Evolutionary conservation across 2,113 vertebrate genomes (phyloP).

Genomic region (Callipepla squamata): DNA sequence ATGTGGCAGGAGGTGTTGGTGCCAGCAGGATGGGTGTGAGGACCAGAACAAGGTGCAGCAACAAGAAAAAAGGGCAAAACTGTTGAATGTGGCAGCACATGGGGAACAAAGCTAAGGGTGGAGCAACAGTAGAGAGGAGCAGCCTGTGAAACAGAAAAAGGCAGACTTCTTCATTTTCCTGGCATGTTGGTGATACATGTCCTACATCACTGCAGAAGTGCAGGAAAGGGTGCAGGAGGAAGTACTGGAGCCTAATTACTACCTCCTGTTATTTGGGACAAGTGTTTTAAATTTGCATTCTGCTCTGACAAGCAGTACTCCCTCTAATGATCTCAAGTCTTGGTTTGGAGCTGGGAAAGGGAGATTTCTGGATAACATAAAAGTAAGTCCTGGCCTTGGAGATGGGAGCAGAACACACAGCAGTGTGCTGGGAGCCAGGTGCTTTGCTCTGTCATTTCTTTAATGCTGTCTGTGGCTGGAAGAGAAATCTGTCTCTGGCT

Average conservation of each 20-base stretch:
- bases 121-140: background rate
- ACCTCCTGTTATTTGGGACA: constrained; percentile 60
- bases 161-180: background rate
- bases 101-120: background rate
- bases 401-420: background rate
- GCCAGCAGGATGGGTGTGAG: background rate
- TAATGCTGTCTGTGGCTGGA: background rate
- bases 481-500: background rate
- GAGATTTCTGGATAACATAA: background rate
- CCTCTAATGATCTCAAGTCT: constrained; percentile 26
- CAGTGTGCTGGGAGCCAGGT: rapidly evolving
- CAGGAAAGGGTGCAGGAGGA: constrained; percentile 20
- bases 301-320: constrained; percentile 27
- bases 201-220: background rate
- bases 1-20: background rate
- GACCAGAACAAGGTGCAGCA: background rate
- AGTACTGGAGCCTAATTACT: constrained; percentile 49
- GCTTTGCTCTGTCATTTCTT: background rate
- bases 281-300: constrained; percentile 59
- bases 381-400: background rate
- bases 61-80: background rate
- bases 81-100: background rate
- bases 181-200: background rate
- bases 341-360: constrained; percentile 42
- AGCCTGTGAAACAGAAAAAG: background rate